These are phyloP conservation scores for Lordiphosa fenestrarum DNA, from an alignment of 2,888 invertebrate genomes.

Conservation along the genomic window DNA sequence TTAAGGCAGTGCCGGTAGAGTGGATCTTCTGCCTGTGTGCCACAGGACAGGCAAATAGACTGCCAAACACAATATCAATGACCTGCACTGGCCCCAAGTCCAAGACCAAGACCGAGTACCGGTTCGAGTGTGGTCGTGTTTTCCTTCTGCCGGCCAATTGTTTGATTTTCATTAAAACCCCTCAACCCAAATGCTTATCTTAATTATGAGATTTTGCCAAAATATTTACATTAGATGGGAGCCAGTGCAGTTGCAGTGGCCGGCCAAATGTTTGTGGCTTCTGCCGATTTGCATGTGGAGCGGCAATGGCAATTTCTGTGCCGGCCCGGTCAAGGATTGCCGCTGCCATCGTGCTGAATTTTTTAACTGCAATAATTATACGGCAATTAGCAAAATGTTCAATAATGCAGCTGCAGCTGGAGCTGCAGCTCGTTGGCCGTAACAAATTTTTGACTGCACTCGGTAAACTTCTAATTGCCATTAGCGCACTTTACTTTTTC, in stretches of 20 bases:
- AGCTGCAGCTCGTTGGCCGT: slow-evolving; percentile 43
- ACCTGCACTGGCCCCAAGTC: no score
- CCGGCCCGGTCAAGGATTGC: slow-evolving; percentile 24
- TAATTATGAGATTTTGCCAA: slow-evolving; percentile 68
- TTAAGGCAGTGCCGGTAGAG: no score
- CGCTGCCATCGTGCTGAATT: slow-evolving; percentile 51
- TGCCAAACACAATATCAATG: no score
- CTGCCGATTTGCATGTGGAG: slow-evolving; percentile 4
- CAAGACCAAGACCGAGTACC: no score
- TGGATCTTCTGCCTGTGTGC: no score
- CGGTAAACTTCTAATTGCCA: slow-evolving; percentile 72
- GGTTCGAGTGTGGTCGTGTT: no score
- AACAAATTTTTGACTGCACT: slow-evolving; percentile 71
- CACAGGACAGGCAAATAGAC: no score
- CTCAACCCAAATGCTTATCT: slow-evolving; percentile 59
- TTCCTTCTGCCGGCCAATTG: slow-evolving; percentile 23
- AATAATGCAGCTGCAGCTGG: slow-evolving; percentile 63
- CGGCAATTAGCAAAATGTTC: slow-evolving; percentile 72
- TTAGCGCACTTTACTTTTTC: slow-evolving; percentile 71
- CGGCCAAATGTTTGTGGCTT: slow-evolving; percentile 45
- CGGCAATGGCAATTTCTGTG: slow-evolving; percentile 3
- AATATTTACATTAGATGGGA: slow-evolving; percentile 57
- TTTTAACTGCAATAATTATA: slow-evolving; percentile 73
- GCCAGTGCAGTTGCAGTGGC: slow-evolving; percentile 31
- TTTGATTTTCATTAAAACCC: slow-evolving; percentile 69